phyloP scores from a whole-genome alignment of 2,113 vertebrate species.

The Ramphastos sulfuratus region DNA sequence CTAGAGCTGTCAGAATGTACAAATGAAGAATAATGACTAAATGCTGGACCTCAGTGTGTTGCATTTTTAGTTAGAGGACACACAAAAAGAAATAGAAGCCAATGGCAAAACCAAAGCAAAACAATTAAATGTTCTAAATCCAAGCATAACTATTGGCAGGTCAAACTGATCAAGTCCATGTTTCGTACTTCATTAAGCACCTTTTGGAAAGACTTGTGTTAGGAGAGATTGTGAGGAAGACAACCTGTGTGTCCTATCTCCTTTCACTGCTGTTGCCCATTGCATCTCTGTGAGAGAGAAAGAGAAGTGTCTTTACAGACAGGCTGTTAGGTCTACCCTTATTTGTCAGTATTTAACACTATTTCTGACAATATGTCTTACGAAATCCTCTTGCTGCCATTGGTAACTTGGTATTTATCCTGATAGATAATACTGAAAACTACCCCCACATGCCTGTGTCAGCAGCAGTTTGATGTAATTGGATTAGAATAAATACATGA shows the following conservation, averaged over 20 bases:
- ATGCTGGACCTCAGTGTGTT: neutral
- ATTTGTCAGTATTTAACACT: neutral
- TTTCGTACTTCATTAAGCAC: neutral
- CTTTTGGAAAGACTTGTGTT: neutral
- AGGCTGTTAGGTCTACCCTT: neutral
- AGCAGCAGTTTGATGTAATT: neutral
- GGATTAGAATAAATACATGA: neutral
- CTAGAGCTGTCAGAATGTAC: neutral
- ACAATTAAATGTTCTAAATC: neutral
- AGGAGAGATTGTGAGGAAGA: neutral
- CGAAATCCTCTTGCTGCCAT: neutral
- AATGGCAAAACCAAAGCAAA: neutral
- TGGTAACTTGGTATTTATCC: neutral
- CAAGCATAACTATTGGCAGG: neutral
- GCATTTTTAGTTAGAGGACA: neutral
- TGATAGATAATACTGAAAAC: neutral
- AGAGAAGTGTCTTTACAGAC: neutral
- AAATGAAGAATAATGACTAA: neutral
- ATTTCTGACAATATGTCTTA: neutral
- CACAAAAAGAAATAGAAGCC: neutral
- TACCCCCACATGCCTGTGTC: neutral
- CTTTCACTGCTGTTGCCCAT: neutral
- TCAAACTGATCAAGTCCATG: neutral
- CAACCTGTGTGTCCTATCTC: neutral
- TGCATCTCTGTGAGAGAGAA: neutral